phyloP scores from a whole-genome alignment of 1,140 invertebrate genomes.

The Pseudomyrmex dendroicus region DNA sequence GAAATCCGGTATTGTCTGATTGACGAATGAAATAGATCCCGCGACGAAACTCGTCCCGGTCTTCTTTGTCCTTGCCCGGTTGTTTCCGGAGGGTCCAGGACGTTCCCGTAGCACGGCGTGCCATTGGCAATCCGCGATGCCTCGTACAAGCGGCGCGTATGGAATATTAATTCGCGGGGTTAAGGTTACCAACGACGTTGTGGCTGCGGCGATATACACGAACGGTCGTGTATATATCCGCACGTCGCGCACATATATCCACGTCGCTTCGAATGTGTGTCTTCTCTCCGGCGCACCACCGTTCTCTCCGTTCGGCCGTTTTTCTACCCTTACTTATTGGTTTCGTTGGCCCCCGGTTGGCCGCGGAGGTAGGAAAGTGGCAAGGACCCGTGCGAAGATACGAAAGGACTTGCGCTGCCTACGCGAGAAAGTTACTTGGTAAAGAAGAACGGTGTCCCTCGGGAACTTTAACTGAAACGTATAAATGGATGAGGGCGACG shows the following conservation, averaged over 20 bases:
- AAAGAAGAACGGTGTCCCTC: slow-evolving; percentile 58
- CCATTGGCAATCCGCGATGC: slow-evolving; percentile 77
- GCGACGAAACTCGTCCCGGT: slow-evolving; percentile 39
- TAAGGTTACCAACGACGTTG: slow-evolving; percentile 73
- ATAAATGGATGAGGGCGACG: slow-evolving; percentile 58
- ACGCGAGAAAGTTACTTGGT: slow-evolving; percentile 28
- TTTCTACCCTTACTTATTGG: slow-evolving; percentile 81
- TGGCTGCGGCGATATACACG: slow-evolving; percentile 33
- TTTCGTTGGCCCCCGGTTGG: slow-evolving; percentile 70
- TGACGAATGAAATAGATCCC: slow-evolving; percentile 66
- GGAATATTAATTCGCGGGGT: slow-evolving; percentile 82
- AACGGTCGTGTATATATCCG: slow-evolving; percentile 12
- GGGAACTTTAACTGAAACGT: slow-evolving; percentile 65
- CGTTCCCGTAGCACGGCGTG: slow-evolving; percentile 52
- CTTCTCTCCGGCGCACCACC: slow-evolving; percentile 59
- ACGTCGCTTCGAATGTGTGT: slow-evolving; percentile 63
- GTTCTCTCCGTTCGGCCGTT: slow-evolving; percentile 48
- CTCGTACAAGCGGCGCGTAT: slow-evolving; percentile 68
- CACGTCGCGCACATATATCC: slow-evolving; percentile 48
- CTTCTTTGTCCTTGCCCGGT: slow-evolving; percentile 63
- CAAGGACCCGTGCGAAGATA: slow-evolving; percentile 55
- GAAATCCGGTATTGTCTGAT: slow-evolving; percentile 61
- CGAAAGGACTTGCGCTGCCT: slow-evolving; percentile 43
- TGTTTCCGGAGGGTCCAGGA: slow-evolving; percentile 71
- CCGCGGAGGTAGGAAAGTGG: slow-evolving; percentile 60